Base-by-base conservation (phyloP, 53 echinoderm and acorn worm species). In the Antedon mediterranea region DNA sequence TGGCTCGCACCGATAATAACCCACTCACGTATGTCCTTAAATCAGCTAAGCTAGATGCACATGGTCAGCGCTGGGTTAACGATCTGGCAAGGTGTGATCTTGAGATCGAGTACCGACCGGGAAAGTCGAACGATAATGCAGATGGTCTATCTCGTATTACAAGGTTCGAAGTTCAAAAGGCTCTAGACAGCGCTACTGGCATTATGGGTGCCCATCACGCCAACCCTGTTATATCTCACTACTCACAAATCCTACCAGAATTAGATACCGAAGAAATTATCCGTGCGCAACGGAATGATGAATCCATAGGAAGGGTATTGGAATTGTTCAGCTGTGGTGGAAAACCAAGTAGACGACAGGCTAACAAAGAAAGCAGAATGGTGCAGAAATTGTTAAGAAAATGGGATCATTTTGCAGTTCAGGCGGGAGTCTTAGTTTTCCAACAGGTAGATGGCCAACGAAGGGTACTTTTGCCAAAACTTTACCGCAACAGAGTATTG, bases 131-230 rank as follows among this genome's bases (percentile, higher is more conserved):
- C 41, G 78, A 78, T 43, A 81, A 77, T 27, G 85, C 85, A 2
- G 87, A 82, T 32, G 83, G 75, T 18, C 73, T 87, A 15, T 86
- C 86, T 3, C 34, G 86, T 8, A 82, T 86, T 27, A 31, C 80
- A 0, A 74, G 74, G 1, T 57, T 73, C 33, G 73, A 72, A 34
- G 37, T 37, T 37, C 37, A 37, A 4, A 37, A 37, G 37, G 37
- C 37, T 37, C 37, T 37, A 11, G 37, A 37, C 37, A 37, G 37
- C 11, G 37, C 37, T 37, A 37, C 37, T 37, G 37, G 37, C 37
- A 37, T 37, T 37, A 37, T 37, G n/a, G n/a, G n/a, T n/a, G n/a
- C n/a, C n/a, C n/a, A n/a, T n/a, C n/a, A n/a, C n/a, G n/a, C n/a
- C n/a, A n/a, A n/a, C n/a, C n/a, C n/a, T n/a, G n/a, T 37, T 37